phyloP scores from a whole-genome alignment of 2,797 vertebrate species.

The Spatula versicolor region DNA sequence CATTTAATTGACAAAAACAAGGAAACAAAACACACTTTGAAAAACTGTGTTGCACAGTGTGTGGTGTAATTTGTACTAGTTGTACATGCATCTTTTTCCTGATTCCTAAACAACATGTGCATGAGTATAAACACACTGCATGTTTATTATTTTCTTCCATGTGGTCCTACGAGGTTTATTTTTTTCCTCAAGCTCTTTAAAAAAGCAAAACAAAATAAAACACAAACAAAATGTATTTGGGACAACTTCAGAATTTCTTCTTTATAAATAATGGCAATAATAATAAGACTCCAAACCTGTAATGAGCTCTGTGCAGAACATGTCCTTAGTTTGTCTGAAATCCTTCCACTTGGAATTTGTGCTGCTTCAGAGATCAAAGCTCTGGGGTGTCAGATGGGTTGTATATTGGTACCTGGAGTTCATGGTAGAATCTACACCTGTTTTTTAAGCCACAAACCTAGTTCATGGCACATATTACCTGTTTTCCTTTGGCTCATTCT shows the following conservation, averaged over 20 bases:
- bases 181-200: neutral
- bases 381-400: neutral
- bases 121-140: neutral
- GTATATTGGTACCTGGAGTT: neutral
- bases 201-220: neutral
- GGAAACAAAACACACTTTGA: conserved; percentile 10
- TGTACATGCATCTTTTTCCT: neutral
- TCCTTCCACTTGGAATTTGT: neutral
- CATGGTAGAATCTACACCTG: neutral
- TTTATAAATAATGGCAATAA: neutral
- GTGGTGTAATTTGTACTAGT: neutral
- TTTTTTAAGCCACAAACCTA: neutral
- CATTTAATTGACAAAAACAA: conserved; percentile 18
- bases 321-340: neutral
- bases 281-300: neutral
- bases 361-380: neutral
- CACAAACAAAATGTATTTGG: neutral
- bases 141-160: neutral
- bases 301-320: neutral
- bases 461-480: neutral
- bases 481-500: neutral
- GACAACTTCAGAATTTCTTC: neutral
- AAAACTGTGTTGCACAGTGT: neutral
- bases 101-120: neutral
- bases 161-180: neutral